Evolutionary conservation across 2,888 invertebrate genomes (phyloP).

Genomic region (Andrena haemorrhoa): DNA sequence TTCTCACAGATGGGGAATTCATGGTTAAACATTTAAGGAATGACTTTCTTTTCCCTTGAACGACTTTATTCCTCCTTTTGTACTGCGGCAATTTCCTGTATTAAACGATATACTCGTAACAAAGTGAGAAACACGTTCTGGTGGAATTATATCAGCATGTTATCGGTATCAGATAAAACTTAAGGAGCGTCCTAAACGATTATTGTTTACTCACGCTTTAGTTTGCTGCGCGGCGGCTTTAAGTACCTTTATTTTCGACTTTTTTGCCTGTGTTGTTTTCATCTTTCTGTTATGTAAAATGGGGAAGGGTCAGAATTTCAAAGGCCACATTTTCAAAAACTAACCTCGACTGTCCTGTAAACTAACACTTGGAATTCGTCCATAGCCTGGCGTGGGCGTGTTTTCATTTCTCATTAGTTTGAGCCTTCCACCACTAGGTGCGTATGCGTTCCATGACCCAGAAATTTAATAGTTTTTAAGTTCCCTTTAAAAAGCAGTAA

Average conservation of each 20-base stretch:
- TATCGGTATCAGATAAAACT: neutral
- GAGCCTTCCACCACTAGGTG: too few relatives aligned
- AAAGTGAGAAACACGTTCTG: neutral
- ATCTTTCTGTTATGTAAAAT: conserved; percentile 5
- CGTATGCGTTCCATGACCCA: too few relatives aligned
- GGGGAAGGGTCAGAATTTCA: neutral
- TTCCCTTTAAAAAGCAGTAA: too few relatives aligned
- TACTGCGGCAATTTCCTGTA: conserved; percentile 21
- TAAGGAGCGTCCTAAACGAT: neutral
- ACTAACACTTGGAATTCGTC: neutral
- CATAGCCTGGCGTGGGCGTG: too few relatives aligned
- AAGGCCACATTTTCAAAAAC: neutral
- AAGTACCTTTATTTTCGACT: neutral
- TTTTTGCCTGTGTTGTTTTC: neutral
- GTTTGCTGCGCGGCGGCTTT: neutral
- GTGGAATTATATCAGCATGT: neutral
- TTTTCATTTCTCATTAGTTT: too few relatives aligned
- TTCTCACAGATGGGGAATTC: neutral
- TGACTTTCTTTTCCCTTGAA: neutral
- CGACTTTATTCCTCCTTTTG: neutral
- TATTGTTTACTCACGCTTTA: conserved; percentile 44
- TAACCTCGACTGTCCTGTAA: conserved; percentile 24
- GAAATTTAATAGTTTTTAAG: too few relatives aligned
- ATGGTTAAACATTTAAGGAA: conserved; percentile 8
- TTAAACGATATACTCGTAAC: neutral